Evolutionary conservation across 35 echinoderm and acorn worm species (phyloP), one percentile per base, ranked within the genome.

Genomic region (Ophioderma brevispina): DNA sequence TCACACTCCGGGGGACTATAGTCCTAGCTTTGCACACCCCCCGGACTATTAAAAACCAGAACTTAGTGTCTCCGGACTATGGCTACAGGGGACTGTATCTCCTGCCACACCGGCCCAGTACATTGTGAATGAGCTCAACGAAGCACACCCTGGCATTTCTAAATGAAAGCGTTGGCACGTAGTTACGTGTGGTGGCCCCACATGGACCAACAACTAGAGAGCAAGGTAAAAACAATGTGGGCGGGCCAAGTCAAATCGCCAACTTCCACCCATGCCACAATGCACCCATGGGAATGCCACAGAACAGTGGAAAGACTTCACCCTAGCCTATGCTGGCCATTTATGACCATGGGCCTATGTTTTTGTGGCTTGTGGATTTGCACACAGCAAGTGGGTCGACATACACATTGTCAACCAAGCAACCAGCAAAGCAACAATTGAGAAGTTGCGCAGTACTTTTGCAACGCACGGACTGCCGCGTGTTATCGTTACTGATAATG

Each of bases 101-200:
- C n/a, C n/a, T n/a, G n/a, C n/a, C n/a, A n/a, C n/a, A n/a, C n/a
- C n/a, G n/a, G n/a, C n/a, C n/a, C n/a, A 77, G 36, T 86, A 85
- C 37, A 89, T 96, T 6, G n/a, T 92, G 30, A 78, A 92, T 18
- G 85, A 92, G 2, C 76, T 96, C 42, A 90, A 96, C 86, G 94
- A 96, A 23, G 33, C 35, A 15, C 93, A 91, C 79, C n/a, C n/a
- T n/a, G n/a, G n/a, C n/a, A n/a, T n/a, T n/a, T n/a, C n/a, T n/a
- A n/a, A n/a, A n/a, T n/a, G n/a, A n/a, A n/a, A n/a, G n/a, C n/a
- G n/a, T n/a, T n/a, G n/a, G n/a, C n/a, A n/a, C n/a, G n/a, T 10
- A 90, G 52, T 0, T 79, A 83, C 25, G 64, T 94, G 0, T 94
- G 92, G 92, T 94, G 88, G 89, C 84, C 84, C 1, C 82, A 77